Evolutionary conservation across 92 coral and sea anemone species (phyloP).

Genomic region (Epizoanthus fatuus): DNA sequence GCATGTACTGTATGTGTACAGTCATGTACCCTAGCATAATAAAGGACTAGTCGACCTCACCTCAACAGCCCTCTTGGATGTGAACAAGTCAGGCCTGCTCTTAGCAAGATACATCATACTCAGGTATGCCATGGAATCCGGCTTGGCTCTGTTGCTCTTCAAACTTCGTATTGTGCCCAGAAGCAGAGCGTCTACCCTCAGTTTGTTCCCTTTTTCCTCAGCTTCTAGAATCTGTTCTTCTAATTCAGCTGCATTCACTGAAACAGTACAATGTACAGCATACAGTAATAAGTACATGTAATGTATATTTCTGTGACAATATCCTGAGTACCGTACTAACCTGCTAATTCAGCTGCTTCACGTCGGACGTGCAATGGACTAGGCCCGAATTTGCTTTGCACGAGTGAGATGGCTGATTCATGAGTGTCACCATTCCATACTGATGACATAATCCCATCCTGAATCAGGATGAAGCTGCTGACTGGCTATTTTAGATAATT

Average conservation of each 20-base stretch:
- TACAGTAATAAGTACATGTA: not conserved
- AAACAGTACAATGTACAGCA: not conserved
- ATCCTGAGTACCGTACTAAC: no score
- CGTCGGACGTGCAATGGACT: no score
- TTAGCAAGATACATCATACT: conserved; percentile 84
- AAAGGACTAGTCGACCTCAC: conserved; percentile 40
- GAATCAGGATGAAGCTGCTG: no score
- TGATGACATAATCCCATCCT: no score
- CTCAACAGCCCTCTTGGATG: conserved; percentile 87
- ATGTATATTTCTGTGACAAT: no score
- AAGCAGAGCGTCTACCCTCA: conserved; percentile 86
- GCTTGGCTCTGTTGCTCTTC: conserved; percentile 88
- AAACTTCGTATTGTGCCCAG: conserved; percentile 89
- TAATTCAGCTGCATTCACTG: conserved; percentile 90
- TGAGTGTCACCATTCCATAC: no score
- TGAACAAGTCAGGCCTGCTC: conserved; percentile 84
- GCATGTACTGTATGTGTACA: no score
- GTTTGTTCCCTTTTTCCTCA: conserved; percentile 83
- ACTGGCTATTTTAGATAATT: no score
- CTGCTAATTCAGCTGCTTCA: no score
- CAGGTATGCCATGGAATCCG: conserved; percentile 83
- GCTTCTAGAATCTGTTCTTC: conserved; percentile 90
- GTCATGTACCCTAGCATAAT: not conserved
- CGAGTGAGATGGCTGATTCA: no score
- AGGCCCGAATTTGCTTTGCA: no score